Percentiles rank a stretch among this genome's conserved stretches.
These are phyloP conservation scores for Philhelius pedissequus DNA, from an alignment of 2,888 invertebrate species.

Conservation along the genomic window DNA sequence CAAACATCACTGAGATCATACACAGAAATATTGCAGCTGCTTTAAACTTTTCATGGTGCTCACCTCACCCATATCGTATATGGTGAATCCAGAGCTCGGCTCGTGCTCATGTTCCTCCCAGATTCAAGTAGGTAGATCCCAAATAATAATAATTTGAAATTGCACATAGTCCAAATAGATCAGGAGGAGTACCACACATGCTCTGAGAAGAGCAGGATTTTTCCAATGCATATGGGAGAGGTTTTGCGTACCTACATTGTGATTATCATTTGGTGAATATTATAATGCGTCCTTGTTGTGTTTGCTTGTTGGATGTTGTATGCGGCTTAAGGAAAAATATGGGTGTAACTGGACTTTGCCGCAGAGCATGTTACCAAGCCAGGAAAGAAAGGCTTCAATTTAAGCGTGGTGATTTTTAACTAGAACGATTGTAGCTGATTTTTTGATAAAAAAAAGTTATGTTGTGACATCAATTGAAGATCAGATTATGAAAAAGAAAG, in stretches of 20 bases:
- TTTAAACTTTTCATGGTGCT: background rate
- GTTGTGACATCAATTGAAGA: background rate
- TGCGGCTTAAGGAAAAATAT: background rate
- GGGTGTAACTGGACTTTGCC: slow-evolving; percentile 15
- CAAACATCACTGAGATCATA: background rate
- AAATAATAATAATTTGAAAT: slow-evolving; percentile 14
- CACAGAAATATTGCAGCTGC: background rate
- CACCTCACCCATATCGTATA: background rate
- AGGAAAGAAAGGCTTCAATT: background rate
- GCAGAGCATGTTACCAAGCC: background rate
- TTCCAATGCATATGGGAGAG: slow-evolving; percentile 41
- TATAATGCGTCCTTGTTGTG: slow-evolving; percentile 34
- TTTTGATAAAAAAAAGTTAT: background rate
- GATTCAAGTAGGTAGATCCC: slow-evolving; percentile 1
- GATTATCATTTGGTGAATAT: slow-evolving; percentile 49
- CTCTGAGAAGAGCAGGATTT: background rate
- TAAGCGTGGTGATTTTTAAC: background rate
- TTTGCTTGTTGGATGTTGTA: background rate
- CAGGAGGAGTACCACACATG: background rate
- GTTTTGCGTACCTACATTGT: background rate
- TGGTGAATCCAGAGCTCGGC: background rate
- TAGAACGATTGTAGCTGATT: background rate
- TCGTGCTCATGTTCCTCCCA: background rate
- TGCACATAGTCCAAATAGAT: slow-evolving; percentile 12
- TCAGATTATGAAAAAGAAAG: background rate